A percentile compares a stretch with the other conserved stretches of the same genome.
phyloP scores from a whole-genome alignment of 2,113 vertebrate species.

The Mystacornis crossleyi region DNA sequence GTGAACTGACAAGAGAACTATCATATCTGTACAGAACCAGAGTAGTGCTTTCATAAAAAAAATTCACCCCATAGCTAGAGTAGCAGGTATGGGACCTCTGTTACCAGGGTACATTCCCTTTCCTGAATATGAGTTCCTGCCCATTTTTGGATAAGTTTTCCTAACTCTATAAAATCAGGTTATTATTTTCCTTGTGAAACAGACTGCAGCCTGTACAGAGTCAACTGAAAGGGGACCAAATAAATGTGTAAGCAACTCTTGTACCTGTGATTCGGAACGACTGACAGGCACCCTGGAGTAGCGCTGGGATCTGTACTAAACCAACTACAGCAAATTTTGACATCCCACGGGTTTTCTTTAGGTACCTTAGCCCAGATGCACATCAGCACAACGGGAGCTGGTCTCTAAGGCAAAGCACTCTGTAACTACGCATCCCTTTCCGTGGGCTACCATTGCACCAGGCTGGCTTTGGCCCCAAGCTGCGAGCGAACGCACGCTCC shows the following conservation, averaged over 20 bases:
- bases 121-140: background rate
- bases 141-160: background rate
- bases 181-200: background rate
- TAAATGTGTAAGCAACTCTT: background rate
- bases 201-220: background rate
- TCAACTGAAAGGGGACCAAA: background rate
- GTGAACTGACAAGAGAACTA: background rate
- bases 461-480: background rate
- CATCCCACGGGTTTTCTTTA: background rate
- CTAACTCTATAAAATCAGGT: background rate
- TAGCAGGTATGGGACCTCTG: background rate
- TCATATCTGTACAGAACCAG: accelerated
- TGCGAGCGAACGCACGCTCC: background rate
- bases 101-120: background rate
- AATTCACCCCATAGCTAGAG: background rate
- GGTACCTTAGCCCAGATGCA: background rate
- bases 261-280: background rate
- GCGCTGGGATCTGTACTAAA: background rate
- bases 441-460: background rate
- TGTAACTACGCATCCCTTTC: accelerated
- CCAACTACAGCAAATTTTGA: background rate
- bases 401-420: background rate
- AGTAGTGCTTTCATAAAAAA: background rate
- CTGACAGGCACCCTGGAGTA: background rate
- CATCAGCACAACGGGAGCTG: background rate